Conservation (phyloP, 2,797 vertebrate genomes). For the Sitta carolinensis region DNA sequence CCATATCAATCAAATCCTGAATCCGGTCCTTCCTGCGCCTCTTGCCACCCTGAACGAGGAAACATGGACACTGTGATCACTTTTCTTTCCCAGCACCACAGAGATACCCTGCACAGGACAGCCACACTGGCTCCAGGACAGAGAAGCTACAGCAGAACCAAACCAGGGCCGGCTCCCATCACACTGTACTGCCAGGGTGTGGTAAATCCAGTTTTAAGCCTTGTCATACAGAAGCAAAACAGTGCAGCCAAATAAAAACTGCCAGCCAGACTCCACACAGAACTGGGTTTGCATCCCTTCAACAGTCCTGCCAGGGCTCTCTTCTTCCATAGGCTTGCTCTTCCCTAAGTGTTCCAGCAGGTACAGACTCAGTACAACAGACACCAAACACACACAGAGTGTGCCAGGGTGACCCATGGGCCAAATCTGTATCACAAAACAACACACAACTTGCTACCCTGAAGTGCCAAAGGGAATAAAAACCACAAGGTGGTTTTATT, state of each 20-base stretch:
- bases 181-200: background rate
- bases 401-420: background rate
- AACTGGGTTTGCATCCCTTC: background rate
- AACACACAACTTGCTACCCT: background rate
- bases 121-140: background rate
- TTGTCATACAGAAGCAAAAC: background rate
- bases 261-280: background rate
- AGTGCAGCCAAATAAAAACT: background rate
- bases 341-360: background rate
- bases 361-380: fast-evolving
- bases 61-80: background rate
- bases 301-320: background rate
- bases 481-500: background rate
- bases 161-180: background rate
- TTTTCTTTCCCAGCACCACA: background rate
- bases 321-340: background rate
- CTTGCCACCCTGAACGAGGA: slow-evolving; percentile 77
- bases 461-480: background rate
- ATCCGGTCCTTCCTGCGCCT: slow-evolving; percentile 87
- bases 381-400: fast-evolving
- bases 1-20: slow-evolving; percentile 94
- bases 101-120: background rate
- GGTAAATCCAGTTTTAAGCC: background rate
- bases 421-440: background rate
- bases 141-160: background rate